Evolutionary conservation across 2,888 invertebrate species (phyloP).

Genomic region (Tipula helvola): DNA sequence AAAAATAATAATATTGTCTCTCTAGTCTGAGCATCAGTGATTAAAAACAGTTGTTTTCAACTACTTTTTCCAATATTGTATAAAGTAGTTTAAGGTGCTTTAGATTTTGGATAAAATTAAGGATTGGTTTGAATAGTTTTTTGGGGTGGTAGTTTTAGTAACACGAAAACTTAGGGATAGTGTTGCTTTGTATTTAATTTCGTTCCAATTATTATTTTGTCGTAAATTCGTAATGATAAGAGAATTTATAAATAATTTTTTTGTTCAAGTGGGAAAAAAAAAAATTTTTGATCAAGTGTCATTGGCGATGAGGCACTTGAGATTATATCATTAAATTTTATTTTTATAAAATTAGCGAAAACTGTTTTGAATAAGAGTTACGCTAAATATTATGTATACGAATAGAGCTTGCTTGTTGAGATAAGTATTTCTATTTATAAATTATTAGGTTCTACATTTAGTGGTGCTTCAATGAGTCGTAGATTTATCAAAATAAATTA

Average conservation of each 20-base stretch:
- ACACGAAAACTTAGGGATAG: not conserved
- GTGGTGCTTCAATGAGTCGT: not conserved
- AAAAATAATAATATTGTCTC: not conserved
- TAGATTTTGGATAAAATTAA: not conserved
- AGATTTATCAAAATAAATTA: not conserved
- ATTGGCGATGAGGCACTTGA: not conserved
- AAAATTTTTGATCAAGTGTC: not conserved
- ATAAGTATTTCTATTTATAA: not conserved
- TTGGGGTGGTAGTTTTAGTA: not conserved
- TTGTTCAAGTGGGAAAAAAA: not conserved
- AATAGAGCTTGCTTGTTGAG: not conserved
- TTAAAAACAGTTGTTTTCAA: not conserved
- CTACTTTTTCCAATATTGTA: not conserved
- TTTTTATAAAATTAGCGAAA: not conserved
- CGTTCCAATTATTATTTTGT: not conserved
- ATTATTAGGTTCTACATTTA: not conserved
- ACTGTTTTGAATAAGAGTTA: not conserved
- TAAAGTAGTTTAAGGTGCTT: not conserved
- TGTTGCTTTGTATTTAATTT: not conserved
- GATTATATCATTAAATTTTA: not conserved
- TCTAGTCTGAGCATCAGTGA: not conserved
- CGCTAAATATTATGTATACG: not conserved
- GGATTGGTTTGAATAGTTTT: not conserved
- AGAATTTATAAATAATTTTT: not conserved
- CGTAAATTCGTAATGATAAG: not conserved